These are phyloP conservation scores for Euglossa dilemma DNA, from an alignment of 1,140 invertebrate genomes.

Conservation along the genomic window DNA sequence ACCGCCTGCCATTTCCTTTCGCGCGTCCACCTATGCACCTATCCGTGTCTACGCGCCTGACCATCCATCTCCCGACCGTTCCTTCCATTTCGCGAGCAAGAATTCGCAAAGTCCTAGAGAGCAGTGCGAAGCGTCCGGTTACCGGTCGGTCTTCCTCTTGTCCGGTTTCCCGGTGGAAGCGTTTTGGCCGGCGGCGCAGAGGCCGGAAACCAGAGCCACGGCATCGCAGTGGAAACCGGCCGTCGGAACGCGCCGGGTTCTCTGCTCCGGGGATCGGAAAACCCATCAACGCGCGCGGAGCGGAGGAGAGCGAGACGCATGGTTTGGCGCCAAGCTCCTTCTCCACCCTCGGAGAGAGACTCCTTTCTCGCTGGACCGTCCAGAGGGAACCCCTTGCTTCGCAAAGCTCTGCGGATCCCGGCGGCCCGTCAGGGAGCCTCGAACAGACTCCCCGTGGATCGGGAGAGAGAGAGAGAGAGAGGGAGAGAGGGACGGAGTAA, in stretches of 20 bases:
- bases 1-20: background rate
- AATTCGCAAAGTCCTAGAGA: too few species aligned
- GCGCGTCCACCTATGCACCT: background rate
- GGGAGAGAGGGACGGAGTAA: constrained; percentile 40
- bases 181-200: constrained; percentile 22
- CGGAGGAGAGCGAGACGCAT: constrained; percentile 23
- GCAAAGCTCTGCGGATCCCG: constrained; percentile 36
- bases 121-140: background rate
- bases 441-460: constrained; percentile 10
- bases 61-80: too few species aligned
- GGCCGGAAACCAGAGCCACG: constrained; percentile 63
- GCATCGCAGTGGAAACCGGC: constrained; percentile 58
- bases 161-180: constrained; percentile 1
- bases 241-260: constrained; percentile 45
- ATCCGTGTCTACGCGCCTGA: too few species aligned
- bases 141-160: background rate
- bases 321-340: constrained; percentile 10
- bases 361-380: constrained; percentile 49
- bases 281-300: constrained; percentile 62
- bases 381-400: constrained; percentile 47
- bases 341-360: constrained; percentile 22
- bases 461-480: constrained; percentile 9
- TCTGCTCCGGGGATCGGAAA: constrained; percentile 59
- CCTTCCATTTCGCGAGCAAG: too few species aligned
- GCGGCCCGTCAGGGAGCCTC: constrained; percentile 5